These are phyloP conservation scores for Hemaris fuciformis DNA, from an alignment of 2,888 invertebrate genomes.

Conservation along the genomic window DNA sequence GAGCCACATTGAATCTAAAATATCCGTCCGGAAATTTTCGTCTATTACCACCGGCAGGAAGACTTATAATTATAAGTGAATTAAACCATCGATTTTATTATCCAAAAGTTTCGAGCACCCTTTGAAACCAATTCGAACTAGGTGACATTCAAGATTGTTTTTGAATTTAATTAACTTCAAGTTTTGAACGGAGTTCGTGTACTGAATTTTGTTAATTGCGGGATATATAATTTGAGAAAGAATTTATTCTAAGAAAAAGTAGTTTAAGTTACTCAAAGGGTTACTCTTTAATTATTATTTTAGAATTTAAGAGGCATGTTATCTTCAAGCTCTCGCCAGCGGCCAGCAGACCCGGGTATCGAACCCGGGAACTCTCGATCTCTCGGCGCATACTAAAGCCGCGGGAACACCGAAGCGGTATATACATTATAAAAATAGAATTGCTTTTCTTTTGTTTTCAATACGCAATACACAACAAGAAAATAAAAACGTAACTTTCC, in stretches of 20 bases:
- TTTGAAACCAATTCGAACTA: constrained; percentile 23
- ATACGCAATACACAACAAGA: too few relatives aligned
- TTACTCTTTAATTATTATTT: too few relatives aligned
- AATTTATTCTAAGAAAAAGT: neutral
- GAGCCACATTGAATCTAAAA: constrained; percentile 26
- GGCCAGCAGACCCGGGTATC: too few relatives aligned
- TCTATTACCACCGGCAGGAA: constrained; percentile 20
- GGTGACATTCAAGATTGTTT: constrained; percentile 30
- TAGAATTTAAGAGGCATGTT: too few relatives aligned
- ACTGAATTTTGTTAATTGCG: neutral
- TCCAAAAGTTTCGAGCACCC: constrained; percentile 32
- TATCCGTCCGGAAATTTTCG: constrained; percentile 29
- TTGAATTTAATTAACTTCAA: neutral
- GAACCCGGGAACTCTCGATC: too few relatives aligned
- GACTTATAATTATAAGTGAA: constrained; percentile 45
- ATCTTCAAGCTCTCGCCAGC: too few relatives aligned
- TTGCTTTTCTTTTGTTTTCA: too few relatives aligned
- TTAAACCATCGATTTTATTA: constrained; percentile 42
- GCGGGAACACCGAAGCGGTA: too few relatives aligned
- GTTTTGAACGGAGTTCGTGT: neutral
- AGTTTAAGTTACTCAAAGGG: too few relatives aligned
- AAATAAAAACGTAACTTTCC: too few relatives aligned
- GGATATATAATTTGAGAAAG: neutral
- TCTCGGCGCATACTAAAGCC: too few relatives aligned
- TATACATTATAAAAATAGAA: too few relatives aligned